Percentiles rank a stretch among this genome's conserved stretches.
Evolutionary conservation across 2,888 invertebrate genomes (phyloP).

Genomic region (Leptinotarsa peninsularis): DNA sequence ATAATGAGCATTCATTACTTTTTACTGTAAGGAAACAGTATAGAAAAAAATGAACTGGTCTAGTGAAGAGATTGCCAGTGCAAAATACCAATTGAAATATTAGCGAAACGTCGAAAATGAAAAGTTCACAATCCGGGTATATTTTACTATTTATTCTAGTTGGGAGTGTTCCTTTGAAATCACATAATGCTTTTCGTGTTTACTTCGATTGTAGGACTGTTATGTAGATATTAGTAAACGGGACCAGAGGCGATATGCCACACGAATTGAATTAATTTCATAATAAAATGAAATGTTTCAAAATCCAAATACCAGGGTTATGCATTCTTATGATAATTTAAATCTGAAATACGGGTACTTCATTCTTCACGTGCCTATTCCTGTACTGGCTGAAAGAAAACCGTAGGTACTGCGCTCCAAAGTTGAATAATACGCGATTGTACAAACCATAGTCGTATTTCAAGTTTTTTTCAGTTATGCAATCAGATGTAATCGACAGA

Average conservation of each 20-base stretch:
- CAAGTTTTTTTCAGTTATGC: conserved; percentile 9
- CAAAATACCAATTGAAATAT: too few species aligned
- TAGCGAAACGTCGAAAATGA: too few species aligned
- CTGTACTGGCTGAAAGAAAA: not conserved
- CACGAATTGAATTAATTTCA: not conserved
- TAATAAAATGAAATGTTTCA: not conserved
- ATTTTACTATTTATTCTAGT: too few species aligned
- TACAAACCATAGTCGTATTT: not conserved
- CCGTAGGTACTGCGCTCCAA: not conserved
- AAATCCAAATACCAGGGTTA: not conserved
- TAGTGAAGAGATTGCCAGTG: too few species aligned
- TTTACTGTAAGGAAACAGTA: too few species aligned
- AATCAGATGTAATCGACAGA: conserved; percentile 14
- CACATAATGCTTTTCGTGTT: not conserved
- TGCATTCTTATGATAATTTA: not conserved
- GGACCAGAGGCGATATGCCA: not conserved
- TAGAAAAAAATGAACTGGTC: too few species aligned
- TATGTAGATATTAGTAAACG: not conserved
- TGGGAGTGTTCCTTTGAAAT: not conserved
- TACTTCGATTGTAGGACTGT: not conserved
- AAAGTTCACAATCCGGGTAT: too few species aligned
- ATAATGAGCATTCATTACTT: too few species aligned
- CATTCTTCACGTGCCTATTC: not conserved
- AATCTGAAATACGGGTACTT: not conserved
- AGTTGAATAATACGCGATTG: conserved; percentile 2